Base-by-base conservation (phyloP, 2,888 invertebrate species). In the Habroteleia sp. region DNA sequence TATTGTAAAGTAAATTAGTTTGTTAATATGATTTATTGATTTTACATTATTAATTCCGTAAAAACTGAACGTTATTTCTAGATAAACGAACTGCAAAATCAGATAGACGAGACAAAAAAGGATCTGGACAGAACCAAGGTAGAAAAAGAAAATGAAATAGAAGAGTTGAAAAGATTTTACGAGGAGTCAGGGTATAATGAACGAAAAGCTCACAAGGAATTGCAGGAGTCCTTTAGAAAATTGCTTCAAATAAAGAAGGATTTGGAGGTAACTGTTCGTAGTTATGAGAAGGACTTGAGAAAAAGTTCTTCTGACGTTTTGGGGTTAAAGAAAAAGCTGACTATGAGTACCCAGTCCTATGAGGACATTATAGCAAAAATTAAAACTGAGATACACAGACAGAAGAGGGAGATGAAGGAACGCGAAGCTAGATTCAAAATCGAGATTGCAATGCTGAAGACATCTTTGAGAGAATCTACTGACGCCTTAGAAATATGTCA, bases 401-500 rank as follows among this genome's bases (percentile, higher is more conserved):
- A 81, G 1, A 81, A 71, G 17, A 74, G 83, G 16, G 85, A 85
- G 31, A 52, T 79, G 16, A 82, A 82, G 17, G 85, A 86, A 42
- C 80, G 80, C 1, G 86, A 85, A 7, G 81, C 75, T 37, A 78
- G 81, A 13, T 75, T 78, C 23, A 84, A 81, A 58, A 82, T 85
- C 27, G 86, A 85, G 50, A 27, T 78, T 0, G 79, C 76, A 31
- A 63, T 84, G 2, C 31, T 84, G 29, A 85, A 85, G 37, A 81
- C 75, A 8, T 81, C 81, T 0, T 68, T 86, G 7, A 84, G 80
- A 46, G 85, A 85, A 37, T 82, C 81, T 0, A 83, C 85, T 0
- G 79, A 81, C 35, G 84, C 83, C 27, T 69, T 85, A 20, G 85
- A 84, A 68, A 80, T 81, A 10, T 85, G 85, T 52, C 86, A 86